These are phyloP conservation scores for Hemibagrus guttatus DNA, from an alignment of 2,797 vertebrate genomes.

Conservation along the genomic window DNA sequence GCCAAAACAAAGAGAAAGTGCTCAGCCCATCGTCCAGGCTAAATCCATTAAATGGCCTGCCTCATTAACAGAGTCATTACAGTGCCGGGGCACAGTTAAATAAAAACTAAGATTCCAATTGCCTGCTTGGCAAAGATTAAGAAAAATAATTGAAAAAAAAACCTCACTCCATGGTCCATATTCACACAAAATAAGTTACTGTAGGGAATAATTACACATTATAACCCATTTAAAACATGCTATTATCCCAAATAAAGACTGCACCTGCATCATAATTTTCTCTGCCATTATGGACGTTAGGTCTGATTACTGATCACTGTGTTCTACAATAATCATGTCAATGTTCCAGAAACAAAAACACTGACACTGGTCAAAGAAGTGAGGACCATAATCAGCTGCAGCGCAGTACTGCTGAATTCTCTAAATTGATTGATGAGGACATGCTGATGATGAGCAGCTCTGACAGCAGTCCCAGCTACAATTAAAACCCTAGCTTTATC, in stretches of 20 bases:
- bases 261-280: background rate
- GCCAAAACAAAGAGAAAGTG: constrained; percentile 43
- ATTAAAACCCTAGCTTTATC: background rate
- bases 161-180: background rate
- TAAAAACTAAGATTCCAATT: constrained; percentile 30
- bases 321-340: background rate
- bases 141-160: constrained; percentile 12
- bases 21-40: constrained; percentile 55
- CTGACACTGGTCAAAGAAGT: background rate
- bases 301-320: constrained; percentile 21
- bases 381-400: background rate
- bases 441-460: background rate
- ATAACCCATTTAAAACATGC: constrained; percentile 7
- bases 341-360: constrained; percentile 1
- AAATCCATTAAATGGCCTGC: constrained; percentile 58
- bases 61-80: constrained; percentile 61
- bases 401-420: background rate
- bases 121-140: constrained; percentile 39
- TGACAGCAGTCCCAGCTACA: background rate
- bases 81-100: constrained; percentile 16
- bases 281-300: constrained; percentile 24
- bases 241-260: constrained; percentile 18
- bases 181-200: constrained; percentile 19
- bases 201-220: constrained; percentile 8
- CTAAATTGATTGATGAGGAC: background rate